Conservation (phyloP, 1,140 invertebrate species). For the Myzus persicae region DNA sequence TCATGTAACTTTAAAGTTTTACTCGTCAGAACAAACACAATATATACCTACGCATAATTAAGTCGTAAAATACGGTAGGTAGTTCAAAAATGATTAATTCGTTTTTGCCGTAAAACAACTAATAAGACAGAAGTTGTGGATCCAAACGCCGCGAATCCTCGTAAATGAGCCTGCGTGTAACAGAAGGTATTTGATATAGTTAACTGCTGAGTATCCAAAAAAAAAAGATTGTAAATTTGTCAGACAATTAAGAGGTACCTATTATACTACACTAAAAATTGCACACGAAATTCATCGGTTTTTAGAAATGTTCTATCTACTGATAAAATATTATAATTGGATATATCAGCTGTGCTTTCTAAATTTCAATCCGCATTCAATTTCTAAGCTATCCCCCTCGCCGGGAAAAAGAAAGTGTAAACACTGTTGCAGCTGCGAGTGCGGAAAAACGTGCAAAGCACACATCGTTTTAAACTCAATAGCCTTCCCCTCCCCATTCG, state of each 20-base stretch:
- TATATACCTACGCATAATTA: not conserved
- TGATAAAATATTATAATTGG: too few relatives aligned
- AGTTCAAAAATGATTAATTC: slow-evolving; percentile 14
- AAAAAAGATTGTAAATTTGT: not conserved
- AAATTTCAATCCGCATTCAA: not conserved
- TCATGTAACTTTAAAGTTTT: not conserved
- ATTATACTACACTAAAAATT: not conserved
- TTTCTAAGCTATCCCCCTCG: not conserved
- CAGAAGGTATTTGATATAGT: too few relatives aligned
- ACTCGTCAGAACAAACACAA: not conserved
- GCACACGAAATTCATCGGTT: not conserved
- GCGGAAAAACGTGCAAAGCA: not conserved
- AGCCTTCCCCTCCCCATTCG: too few relatives aligned
- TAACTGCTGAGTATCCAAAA: not conserved
- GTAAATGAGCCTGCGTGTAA: not conserved
- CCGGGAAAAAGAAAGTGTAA: not conserved
- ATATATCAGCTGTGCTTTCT: not conserved
- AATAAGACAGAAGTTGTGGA: not conserved
- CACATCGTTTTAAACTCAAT: too few relatives aligned
- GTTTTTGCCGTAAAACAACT: not conserved
- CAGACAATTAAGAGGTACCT: too few relatives aligned
- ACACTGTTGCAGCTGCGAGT: not conserved
- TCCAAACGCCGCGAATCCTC: not conserved
- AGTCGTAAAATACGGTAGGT: not conserved
- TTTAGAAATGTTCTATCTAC: not conserved